Evolutionary conservation across 1,140 invertebrate species (phyloP).

Genomic region (Drosophila sp.): DNA sequence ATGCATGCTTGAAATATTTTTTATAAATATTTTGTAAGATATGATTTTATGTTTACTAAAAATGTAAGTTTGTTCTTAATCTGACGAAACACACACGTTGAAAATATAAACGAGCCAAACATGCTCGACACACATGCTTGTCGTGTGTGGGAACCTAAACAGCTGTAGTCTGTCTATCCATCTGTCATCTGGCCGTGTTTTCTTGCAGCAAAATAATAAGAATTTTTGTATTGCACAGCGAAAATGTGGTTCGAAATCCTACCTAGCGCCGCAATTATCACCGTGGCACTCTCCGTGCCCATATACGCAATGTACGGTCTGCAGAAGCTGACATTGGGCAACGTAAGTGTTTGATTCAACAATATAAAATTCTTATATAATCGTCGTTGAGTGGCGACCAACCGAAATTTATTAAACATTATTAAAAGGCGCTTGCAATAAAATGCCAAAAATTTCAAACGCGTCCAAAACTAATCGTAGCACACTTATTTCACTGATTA

Average conservation of each 20-base stretch:
- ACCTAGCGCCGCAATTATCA: conserved; percentile 86
- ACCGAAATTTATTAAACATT: conserved; percentile 67
- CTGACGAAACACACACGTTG: too few species aligned
- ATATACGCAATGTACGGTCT: conserved; percentile 86
- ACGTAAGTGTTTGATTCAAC: conserved; percentile 85
- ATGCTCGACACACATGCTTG: too few species aligned
- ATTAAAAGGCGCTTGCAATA: conserved; percentile 18
- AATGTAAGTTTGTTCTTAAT: too few species aligned
- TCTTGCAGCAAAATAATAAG: conserved; percentile 63
- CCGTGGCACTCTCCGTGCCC: conserved; percentile 86
- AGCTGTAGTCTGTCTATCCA: conserved; percentile 48
- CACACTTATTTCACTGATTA: conserved; percentile 33
- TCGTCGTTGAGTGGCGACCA: conserved; percentile 49
- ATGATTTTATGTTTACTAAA: too few species aligned
- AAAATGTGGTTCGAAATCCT: conserved; percentile 88
- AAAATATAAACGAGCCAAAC: too few species aligned
- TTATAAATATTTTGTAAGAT: too few species aligned
- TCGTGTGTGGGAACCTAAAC: background rate
- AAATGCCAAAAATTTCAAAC: conserved; percentile 15
- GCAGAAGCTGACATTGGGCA: conserved; percentile 86
- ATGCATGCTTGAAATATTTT: too few species aligned
- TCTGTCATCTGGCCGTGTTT: conserved; percentile 31
- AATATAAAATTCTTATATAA: conserved; percentile 80
- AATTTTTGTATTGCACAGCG: conserved; percentile 28
- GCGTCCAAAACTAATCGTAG: conserved; percentile 19